Evolutionary conservation across 2,797 vertebrate species (phyloP).

Genomic region (Acanthurus lineatus): DNA sequence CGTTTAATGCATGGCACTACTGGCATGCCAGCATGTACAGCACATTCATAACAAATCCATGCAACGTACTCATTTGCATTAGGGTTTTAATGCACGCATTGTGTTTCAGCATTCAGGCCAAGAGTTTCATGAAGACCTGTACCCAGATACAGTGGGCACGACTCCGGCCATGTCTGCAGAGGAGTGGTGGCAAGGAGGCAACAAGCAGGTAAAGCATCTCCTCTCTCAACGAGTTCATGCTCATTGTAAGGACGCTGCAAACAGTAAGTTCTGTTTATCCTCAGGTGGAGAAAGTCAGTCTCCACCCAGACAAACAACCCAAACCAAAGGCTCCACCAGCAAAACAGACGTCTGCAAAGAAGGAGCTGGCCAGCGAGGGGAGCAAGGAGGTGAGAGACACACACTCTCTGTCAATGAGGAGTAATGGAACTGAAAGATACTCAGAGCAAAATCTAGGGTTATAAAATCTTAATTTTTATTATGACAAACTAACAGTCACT

Average conservation of each 20-base stretch:
- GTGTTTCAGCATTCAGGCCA: constrained; percentile 78
- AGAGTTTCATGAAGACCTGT: constrained; percentile 94
- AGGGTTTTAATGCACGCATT: background rate
- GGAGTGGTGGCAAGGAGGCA: constrained; percentile 93
- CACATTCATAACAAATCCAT: background rate
- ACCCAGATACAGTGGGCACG: constrained; percentile 87
- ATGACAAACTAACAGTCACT: background rate
- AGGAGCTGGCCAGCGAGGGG: constrained; percentile 60
- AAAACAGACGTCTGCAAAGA: constrained; percentile 64
- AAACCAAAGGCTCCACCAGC: constrained; percentile 59
- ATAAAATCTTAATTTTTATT: background rate
- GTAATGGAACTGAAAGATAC: no score
- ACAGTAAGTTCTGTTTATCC: background rate
- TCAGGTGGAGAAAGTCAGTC: constrained; percentile 90
- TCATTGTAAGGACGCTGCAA: background rate
- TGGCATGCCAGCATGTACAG: background rate
- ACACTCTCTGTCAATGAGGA: background rate
- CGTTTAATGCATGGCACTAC: background rate
- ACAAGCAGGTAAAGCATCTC: constrained; percentile 86
- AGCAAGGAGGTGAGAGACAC: constrained; percentile 78
- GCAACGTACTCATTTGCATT: background rate
- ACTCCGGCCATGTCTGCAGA: constrained; percentile 84
- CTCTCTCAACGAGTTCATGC: background rate
- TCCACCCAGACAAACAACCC: constrained; percentile 85
- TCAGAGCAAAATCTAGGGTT: background rate